Evolutionary conservation across 2,113 vertebrate species (phyloP).

Genomic region (Pseudonaja textilis): DNA sequence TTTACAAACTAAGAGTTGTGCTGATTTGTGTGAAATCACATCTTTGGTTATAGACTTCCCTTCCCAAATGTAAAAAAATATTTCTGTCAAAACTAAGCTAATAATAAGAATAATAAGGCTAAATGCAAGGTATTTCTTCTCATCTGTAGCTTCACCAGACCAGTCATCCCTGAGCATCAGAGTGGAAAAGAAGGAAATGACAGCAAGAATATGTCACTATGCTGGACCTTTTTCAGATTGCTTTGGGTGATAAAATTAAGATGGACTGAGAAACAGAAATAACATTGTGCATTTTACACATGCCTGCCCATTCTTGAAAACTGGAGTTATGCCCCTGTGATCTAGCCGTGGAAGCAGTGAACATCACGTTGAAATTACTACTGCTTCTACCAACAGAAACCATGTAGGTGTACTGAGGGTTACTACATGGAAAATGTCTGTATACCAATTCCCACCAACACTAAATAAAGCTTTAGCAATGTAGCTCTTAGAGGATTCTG

Average conservation of each 20-base stretch:
- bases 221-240: background rate
- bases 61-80: background rate
- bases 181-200: background rate
- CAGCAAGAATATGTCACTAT: background rate
- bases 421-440: background rate
- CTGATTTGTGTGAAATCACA: background rate
- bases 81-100: background rate
- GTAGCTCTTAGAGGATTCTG: background rate
- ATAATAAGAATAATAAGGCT: background rate
- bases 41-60: background rate
- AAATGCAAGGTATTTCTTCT: background rate
- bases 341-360: background rate
- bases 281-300: background rate
- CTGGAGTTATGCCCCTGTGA: background rate
- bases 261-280: background rate
- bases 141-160: background rate
- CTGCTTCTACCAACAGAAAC: background rate
- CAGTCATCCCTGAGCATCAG: background rate
- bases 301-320: background rate
- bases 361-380: background rate
- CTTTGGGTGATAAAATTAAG: background rate
- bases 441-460: background rate
- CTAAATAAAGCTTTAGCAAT: background rate
- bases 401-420: background rate
- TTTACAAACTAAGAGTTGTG: background rate